phyloP scores from a whole-genome alignment of 2,888 invertebrate genomes.

The Spisula solida region DNA sequence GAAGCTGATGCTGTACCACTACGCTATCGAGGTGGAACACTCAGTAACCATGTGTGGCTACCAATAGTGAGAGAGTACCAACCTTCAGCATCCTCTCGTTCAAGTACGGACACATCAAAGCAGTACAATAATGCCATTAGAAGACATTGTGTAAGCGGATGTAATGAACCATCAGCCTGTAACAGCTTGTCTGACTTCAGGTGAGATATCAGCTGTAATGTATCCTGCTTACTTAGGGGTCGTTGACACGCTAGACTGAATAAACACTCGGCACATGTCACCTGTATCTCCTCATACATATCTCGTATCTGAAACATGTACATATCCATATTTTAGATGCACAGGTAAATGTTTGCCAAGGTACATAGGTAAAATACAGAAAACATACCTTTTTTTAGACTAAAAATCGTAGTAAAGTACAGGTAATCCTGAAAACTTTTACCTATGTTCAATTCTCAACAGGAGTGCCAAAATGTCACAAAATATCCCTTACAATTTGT shows the following conservation, averaged over 20 bases:
- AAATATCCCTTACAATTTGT: no score
- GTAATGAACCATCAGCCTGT: conserved; percentile 91
- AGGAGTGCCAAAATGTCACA: no score
- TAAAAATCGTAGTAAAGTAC: no score
- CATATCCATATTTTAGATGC: not conserved
- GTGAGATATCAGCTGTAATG: conserved; percentile 88
- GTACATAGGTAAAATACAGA: no score
- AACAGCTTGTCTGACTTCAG: conserved; percentile 79
- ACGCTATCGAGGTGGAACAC: no score
- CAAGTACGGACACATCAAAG: conserved; percentile 93
- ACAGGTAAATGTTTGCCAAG: no score
- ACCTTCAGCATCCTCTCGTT: conserved; percentile 87
- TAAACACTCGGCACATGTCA: conserved; percentile 92
- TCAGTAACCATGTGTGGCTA: no score
- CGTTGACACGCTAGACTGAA: conserved; percentile 93
- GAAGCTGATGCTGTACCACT: no score
- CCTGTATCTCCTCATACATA: conserved; percentile 93
- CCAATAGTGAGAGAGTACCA: not conserved
- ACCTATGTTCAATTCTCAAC: no score
- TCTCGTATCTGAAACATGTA: conserved; percentile 88
- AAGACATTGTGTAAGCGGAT: conserved; percentile 93
- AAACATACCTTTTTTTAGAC: no score
- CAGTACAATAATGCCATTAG: conserved; percentile 95
- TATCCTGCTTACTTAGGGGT: conserved; percentile 92
- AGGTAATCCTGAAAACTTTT: no score